Evolutionary conservation across 2,888 invertebrate genomes (phyloP).

Genomic region (Pyrocoelia pectoralis): DNA sequence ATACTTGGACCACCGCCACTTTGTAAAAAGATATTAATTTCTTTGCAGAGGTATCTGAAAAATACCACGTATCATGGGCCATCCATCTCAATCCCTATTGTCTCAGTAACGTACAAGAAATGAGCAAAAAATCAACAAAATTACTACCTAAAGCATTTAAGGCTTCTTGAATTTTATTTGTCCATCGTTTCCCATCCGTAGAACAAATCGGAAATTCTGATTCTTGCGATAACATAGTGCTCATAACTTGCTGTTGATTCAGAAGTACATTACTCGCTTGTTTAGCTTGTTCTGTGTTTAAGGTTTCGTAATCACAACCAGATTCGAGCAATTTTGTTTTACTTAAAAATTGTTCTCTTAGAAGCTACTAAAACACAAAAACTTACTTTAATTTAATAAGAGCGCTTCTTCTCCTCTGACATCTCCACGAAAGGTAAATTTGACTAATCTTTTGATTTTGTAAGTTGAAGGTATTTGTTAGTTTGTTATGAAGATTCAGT

Average conservation of each 20-base stretch:
- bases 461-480: constrained; percentile 44
- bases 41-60: constrained; percentile 44
- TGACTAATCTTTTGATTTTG: constrained; percentile 42
- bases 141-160: constrained; percentile 39
- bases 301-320: constrained; percentile 14
- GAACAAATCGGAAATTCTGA: constrained; percentile 14
- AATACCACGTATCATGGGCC: too few relatives aligned
- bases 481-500: constrained; percentile 44
- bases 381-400: constrained; percentile 22
- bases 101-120: too few relatives aligned
- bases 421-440: constrained; percentile 24
- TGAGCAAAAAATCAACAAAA: too few relatives aligned
- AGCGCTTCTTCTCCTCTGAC: constrained; percentile 18
- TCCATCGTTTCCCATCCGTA: constrained; percentile 42
- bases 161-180: constrained; percentile 37
- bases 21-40: constrained; percentile 46
- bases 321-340: constrained; percentile 8
- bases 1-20: constrained; percentile 44
- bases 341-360: constrained; percentile 5
- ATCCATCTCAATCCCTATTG: too few relatives aligned
- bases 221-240: neutral
- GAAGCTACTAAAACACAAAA: too few relatives aligned
- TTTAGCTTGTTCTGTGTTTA: constrained; percentile 16
- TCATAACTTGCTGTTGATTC: constrained; percentile 7
- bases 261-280: neutral